Conservation (phyloP, 2,113 vertebrate species). For the human region GRCh38 chr3:137180501-137181000, state of each 20-base stretch:
- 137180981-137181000: neutral
- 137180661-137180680: neutral
- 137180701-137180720: neutral
- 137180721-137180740: neutral
- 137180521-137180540: too few species aligned
- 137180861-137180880: neutral
- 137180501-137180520: too few species aligned
- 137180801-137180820: neutral
- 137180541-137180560: too few species aligned
- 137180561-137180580: too few species aligned
- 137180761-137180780: neutral
- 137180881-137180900: neutral
- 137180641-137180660: neutral
- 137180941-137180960: neutral
- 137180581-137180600: too few species aligned
- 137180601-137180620: too few species aligned
- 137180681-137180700: neutral
- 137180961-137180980: neutral
- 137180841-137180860: neutral
- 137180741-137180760: neutral
- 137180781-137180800: neutral
- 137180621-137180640: too few species aligned
- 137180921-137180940: neutral
- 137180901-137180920: neutral
- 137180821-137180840: neutral